Evolutionary conservation across 2,888 invertebrate genomes (phyloP).

Genomic region (Drosophila emarginata): DNA sequence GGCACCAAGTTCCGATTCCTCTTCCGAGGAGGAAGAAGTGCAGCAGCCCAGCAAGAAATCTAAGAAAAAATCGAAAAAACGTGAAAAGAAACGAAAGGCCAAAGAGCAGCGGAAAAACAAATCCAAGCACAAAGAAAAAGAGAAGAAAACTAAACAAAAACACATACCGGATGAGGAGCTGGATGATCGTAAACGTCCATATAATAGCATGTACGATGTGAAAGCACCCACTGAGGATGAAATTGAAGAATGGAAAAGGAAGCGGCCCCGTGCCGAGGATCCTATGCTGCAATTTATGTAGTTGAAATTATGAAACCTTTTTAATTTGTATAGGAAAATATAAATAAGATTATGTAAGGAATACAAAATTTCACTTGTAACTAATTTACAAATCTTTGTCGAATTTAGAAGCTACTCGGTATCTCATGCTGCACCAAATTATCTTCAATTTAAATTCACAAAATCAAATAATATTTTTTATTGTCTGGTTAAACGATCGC

Average conservation of each 20-base stretch:
- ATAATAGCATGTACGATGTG: constrained; percentile 94
- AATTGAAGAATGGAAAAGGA: constrained; percentile 96
- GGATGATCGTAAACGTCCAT: constrained; percentile 95
- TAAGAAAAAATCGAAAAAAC: constrained; percentile 75
- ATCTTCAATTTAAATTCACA: background rate
- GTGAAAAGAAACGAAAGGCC: constrained; percentile 79
- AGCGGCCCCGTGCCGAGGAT: constrained; percentile 92
- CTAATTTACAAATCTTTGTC: background rate
- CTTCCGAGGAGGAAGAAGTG: constrained; percentile 49
- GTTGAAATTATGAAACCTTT: background rate
- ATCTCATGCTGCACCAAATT: background rate
- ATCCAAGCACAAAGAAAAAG: constrained; percentile 33
- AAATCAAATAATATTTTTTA: constrained; percentile 13
- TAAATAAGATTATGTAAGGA: background rate
- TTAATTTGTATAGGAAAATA: background rate
- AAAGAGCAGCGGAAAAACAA: constrained; percentile 45
- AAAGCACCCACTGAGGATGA: constrained; percentile 95
- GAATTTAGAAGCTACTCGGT: background rate
- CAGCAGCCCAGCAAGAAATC: constrained; percentile 51
- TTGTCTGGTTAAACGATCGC: constrained; percentile 89
- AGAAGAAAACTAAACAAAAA: constrained; percentile 61
- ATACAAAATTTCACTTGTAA: background rate
- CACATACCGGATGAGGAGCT: constrained; percentile 83
- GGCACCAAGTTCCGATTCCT: constrained; percentile 44
- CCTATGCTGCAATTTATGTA: constrained; percentile 92